Base-by-base conservation (phyloP, 2,888 invertebrate species). In the Keiferia lycopersicella region DNA sequence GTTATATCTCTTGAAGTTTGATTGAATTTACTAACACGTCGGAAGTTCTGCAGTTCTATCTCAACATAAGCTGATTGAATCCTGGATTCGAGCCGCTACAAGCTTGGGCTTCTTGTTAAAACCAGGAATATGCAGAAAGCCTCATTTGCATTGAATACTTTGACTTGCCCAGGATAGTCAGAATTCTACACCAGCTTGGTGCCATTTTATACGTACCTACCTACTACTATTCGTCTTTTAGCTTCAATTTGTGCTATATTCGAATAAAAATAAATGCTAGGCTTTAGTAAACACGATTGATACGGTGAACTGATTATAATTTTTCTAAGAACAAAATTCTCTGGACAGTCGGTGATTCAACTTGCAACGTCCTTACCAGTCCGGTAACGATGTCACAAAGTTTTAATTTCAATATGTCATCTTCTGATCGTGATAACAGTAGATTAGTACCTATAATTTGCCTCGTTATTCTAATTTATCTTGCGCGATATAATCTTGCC, bases 41-140 rank as follows among this genome's bases (percentile, higher is more conserved):
- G 16, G n/a, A 45, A 45, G 45, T 45, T 45, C n/a, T 11, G 6
- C 3, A 16, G 45, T 16, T 45, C 45, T n/a, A 45, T 45, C 45
- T 45, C 45, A 45, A 45, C 45, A 45, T 45, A 45, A 45, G 45
- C 45, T 45, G 45, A 45, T 45, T n/a, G 45, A 45, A 45, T 41
- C 16, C 45, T 45, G 16, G 45, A 45, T 4, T 6, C 2, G 45
- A 45, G 45, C 45, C 16, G 45, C n/a, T 16, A 45, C 45, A 45
- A 45, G 45, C 16, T 45, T 45, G 45, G 7, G 45, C 45, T 45
- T 45, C 45, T 34, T 34, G 34, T 34, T 34, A 34, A 34, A 34
- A 34, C 34, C n/a, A 45, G 45, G 41, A 45, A 45, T 45, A 45
- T n/a, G 45, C 45, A 45, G 45, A 45, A n/a, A 45, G n/a, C 45